Evolutionary conservation across 2,888 invertebrate species (phyloP).

Genomic region (Mesochorus sp.): DNA sequence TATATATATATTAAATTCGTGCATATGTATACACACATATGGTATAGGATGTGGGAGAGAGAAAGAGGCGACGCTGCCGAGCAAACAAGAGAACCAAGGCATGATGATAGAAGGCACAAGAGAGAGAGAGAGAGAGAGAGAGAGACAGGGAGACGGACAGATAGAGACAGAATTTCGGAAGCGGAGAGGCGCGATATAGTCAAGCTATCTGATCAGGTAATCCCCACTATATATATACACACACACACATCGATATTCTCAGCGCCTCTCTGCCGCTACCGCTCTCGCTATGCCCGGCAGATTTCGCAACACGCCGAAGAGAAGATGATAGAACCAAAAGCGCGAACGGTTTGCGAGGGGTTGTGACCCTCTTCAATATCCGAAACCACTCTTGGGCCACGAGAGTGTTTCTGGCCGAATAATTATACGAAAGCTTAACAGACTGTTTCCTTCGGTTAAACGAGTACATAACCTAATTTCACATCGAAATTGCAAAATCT

Average conservation of each 20-base stretch:
- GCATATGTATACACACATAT: not conserved
- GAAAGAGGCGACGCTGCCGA: constrained; percentile 57
- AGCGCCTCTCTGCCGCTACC: constrained; percentile 34
- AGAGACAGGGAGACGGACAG: constrained; percentile 20
- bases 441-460: constrained; percentile 66
- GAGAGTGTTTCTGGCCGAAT: constrained; percentile 50
- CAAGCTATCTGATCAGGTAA: constrained; percentile 59
- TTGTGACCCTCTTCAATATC: constrained; percentile 57
- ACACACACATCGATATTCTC: constrained; percentile 28
- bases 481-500: constrained; percentile 50
- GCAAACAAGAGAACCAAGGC: constrained; percentile 23
- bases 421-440: constrained; percentile 65
- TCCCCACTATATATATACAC: constrained; percentile 38
- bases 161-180: constrained; percentile 50
- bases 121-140: constrained; percentile 23
- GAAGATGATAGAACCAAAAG: constrained; percentile 38
- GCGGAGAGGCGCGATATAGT: constrained; percentile 53
- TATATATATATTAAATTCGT: not conserved
- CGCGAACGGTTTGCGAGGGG: constrained; percentile 42
- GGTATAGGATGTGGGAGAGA: constrained; percentile 37
- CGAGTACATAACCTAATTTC: constrained; percentile 66
- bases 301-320: constrained; percentile 16
- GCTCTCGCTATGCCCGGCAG: too few species aligned
- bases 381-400: constrained; percentile 21
- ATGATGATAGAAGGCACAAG: constrained; percentile 16